Evolutionary conservation across 2,888 invertebrate genomes (phyloP).

Genomic region (Callyntrura sp.): DNA sequence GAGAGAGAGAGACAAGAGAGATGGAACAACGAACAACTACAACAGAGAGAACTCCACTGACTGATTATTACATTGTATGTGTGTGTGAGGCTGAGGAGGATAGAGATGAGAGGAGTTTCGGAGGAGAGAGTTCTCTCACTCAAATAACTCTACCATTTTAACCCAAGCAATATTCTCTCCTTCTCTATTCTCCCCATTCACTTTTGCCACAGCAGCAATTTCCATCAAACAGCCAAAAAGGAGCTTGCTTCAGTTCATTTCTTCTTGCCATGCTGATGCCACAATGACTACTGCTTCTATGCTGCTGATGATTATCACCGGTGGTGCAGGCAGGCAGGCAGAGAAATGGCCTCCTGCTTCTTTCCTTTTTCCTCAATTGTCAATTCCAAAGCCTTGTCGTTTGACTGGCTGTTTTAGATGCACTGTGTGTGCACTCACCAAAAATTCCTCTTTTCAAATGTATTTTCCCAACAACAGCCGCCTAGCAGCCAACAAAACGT

Average conservation of each 20-base stretch:
- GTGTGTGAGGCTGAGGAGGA: background rate
- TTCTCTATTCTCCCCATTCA: slow-evolving; percentile 19
- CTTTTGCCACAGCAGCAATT: background rate
- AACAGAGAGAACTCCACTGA: slow-evolving; percentile 27
- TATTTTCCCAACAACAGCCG: background rate
- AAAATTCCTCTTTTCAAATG: background rate
- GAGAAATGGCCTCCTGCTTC: background rate
- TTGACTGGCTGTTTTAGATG: no score
- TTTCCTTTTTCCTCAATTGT: slow-evolving; percentile 18
- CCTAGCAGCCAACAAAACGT: background rate
- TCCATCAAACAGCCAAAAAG: background rate
- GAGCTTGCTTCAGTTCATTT: slow-evolving; percentile 29
- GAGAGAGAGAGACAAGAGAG: background rate
- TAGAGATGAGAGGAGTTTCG: background rate
- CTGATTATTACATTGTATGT: slow-evolving; percentile 27
- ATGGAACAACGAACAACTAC: background rate
- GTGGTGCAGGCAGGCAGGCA: background rate
- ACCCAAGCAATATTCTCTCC: no score
- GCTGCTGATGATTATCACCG: background rate
- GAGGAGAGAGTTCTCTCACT: slow-evolving; percentile 24
- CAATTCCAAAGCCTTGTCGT: background rate
- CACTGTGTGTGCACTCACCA: no score
- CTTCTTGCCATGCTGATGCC: background rate
- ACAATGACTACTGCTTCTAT: background rate
- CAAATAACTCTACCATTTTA: background rate